phyloP scores from a whole-genome alignment of 2,113 vertebrate species.

The Crotalus horridus region DNA sequence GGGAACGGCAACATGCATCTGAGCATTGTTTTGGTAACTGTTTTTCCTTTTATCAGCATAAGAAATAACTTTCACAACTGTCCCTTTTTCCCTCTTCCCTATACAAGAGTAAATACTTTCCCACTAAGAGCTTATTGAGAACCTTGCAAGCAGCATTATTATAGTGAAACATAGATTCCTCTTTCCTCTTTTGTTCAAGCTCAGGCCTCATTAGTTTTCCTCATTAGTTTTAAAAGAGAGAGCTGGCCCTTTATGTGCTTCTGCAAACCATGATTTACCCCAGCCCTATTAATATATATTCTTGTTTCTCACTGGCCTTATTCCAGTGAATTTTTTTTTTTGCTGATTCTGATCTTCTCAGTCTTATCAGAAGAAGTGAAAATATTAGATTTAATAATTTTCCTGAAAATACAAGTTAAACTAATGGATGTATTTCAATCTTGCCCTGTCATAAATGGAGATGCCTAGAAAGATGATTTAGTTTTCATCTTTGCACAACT shows the following conservation, averaged over 20 bases:
- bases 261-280: background rate
- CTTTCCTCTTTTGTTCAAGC: background rate
- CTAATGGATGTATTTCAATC: background rate
- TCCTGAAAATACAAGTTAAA: background rate
- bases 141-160: background rate
- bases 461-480: background rate
- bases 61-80: background rate
- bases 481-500: background rate
- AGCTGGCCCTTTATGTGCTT: background rate
- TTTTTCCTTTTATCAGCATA: background rate
- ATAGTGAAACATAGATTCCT: background rate
- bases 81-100: background rate
- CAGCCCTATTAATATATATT: background rate
- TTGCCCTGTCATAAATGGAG: background rate
- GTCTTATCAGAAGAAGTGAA: background rate
- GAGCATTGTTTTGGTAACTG: background rate
- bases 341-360: background rate
- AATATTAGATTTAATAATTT: background rate
- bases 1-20: background rate
- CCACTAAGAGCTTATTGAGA: background rate
- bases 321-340: background rate
- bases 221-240: background rate
- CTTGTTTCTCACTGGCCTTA: background rate
- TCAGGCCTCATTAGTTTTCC: background rate
- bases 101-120: background rate